Evolutionary conservation across 1,140 invertebrate genomes (phyloP).

Genomic region (Proctacanthus coquilletti): DNA sequence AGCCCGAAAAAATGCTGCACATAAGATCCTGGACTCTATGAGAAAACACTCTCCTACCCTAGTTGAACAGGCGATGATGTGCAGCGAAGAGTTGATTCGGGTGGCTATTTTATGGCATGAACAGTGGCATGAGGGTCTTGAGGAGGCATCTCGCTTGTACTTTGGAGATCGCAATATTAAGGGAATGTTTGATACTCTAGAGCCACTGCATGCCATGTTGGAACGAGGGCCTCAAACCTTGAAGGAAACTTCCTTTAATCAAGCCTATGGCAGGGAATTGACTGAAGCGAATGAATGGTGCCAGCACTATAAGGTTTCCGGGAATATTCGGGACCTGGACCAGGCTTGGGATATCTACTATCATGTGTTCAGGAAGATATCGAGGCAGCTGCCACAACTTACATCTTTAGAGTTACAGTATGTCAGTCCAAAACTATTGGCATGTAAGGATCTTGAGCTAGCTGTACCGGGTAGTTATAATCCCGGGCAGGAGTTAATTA

Average conservation of each 20-base stretch:
- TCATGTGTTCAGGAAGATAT: conserved; percentile 90
- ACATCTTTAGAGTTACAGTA: conserved; percentile 85
- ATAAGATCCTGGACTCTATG: conserved; percentile 91
- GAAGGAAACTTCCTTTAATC: conserved; percentile 94
- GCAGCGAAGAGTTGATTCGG: conserved; percentile 92
- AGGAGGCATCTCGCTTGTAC: conserved; percentile 92
- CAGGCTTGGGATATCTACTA: conserved; percentile 99
- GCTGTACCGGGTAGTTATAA: conserved; percentile 93
- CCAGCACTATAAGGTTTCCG: conserved; percentile 65
- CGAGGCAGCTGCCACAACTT: conserved; percentile 80
- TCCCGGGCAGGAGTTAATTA: conserved; percentile 50
- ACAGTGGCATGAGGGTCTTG: conserved; percentile 95
- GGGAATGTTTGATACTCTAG: conserved; percentile 90
- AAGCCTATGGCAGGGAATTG: conserved; percentile 88
- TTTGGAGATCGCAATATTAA: conserved; percentile 90
- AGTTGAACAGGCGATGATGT: conserved; percentile 87
- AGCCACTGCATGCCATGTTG: conserved; percentile 88
- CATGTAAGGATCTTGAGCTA: conserved; percentile 81
- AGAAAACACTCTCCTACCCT: conserved; percentile 81
- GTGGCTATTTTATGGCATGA: conserved; percentile 99
- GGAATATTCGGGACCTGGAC: conserved; percentile 80
- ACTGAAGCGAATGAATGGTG: conserved; percentile 92
- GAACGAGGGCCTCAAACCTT: conserved; percentile 86
- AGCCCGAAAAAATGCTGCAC: conserved; percentile 78
- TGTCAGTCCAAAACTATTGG: conserved; percentile 81